Percentiles rank a stretch among this genome's conserved stretches.
phyloP scores from a whole-genome alignment of 2,888 invertebrate species.

The Belgica antarctica region DNA sequence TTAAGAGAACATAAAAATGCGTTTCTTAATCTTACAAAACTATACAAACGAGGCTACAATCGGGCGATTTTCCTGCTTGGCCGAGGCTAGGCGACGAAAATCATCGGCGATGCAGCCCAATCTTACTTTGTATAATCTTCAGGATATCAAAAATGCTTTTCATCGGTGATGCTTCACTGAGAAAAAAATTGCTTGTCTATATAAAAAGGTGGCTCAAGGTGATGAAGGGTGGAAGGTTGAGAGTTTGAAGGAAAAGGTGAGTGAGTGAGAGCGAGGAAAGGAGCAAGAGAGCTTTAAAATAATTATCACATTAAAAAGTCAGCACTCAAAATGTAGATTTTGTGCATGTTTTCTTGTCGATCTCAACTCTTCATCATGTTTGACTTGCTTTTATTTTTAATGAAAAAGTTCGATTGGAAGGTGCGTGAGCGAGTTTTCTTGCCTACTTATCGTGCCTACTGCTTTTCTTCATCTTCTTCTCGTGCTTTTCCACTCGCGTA shows the following conservation, averaged over 20 bases:
- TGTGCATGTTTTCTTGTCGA: not conserved
- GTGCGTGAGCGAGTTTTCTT: no score
- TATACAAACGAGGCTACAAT: not conserved
- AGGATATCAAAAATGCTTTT: not conserved
- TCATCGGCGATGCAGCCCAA: not conserved
- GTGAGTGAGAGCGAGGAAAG: not conserved
- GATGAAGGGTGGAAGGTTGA: not conserved
- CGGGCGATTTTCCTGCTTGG: not conserved
- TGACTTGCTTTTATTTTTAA: slow-evolving; percentile 1
- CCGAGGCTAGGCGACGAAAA: no score
- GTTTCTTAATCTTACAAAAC: not conserved
- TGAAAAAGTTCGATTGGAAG: not conserved
- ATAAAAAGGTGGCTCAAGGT: no score
- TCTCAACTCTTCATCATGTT: not conserved
- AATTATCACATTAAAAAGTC: slow-evolving; percentile 9
- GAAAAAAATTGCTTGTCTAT: not conserved
- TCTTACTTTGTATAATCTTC: slow-evolving; percentile 4
- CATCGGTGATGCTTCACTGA: not conserved
- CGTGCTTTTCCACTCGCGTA: no score
- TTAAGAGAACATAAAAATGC: not conserved
- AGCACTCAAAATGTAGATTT: not conserved
- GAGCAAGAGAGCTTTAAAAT: not conserved
- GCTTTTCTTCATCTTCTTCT: no score
- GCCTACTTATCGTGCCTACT: no score
- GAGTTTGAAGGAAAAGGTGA: not conserved